These are phyloP conservation scores for Tinea pellionella DNA, from an alignment of 2,888 invertebrate genomes.

Conservation along the genomic window DNA sequence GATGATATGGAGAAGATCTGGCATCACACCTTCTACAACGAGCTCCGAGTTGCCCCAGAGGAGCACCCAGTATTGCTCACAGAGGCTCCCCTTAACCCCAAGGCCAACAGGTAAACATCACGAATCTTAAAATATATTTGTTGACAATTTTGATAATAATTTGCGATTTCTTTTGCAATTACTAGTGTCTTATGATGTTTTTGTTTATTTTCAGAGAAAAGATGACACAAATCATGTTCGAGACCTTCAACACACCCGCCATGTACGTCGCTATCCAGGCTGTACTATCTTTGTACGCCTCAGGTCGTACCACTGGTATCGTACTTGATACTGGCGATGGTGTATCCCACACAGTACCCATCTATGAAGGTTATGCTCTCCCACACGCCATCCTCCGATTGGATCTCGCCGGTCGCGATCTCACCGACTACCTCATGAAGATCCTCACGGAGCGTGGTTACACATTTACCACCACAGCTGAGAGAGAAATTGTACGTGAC, in stretches of 20 bases:
- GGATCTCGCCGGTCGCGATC: slow-evolving; percentile 71
- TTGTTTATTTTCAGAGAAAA: slow-evolving; percentile 65
- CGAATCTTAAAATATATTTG: slow-evolving; percentile 27
- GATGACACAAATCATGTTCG: slow-evolving; percentile 82
- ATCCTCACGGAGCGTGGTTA: slow-evolving; percentile 70
- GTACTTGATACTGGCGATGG: slow-evolving; percentile 90
- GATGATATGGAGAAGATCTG: slow-evolving; percentile 99
- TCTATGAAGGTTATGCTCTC: slow-evolving; percentile 87
- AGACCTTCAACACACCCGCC: slow-evolving; percentile 75
- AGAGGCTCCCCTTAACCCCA: slow-evolving; percentile 89
- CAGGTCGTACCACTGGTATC: slow-evolving; percentile 90
- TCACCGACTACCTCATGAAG: slow-evolving; percentile 72
- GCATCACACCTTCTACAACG: slow-evolving; percentile 99
- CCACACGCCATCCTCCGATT: slow-evolving; percentile 72
- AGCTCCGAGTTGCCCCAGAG: slow-evolving; percentile 94
- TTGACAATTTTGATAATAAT: not conserved
- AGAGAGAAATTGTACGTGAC: slow-evolving; percentile 72
- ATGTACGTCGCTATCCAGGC: slow-evolving; percentile 90
- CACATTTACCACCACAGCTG: slow-evolving; percentile 69
- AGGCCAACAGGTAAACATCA: slow-evolving; percentile 75
- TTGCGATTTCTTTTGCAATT: not conserved
- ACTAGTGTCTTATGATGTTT: not conserved
- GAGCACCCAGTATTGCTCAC: slow-evolving; percentile 90
- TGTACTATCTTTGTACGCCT: slow-evolving; percentile 84
- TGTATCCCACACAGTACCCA: slow-evolving; percentile 89